Evolutionary conservation across 2,888 invertebrate species (phyloP).

Genomic region (Lithodes maja): DNA sequence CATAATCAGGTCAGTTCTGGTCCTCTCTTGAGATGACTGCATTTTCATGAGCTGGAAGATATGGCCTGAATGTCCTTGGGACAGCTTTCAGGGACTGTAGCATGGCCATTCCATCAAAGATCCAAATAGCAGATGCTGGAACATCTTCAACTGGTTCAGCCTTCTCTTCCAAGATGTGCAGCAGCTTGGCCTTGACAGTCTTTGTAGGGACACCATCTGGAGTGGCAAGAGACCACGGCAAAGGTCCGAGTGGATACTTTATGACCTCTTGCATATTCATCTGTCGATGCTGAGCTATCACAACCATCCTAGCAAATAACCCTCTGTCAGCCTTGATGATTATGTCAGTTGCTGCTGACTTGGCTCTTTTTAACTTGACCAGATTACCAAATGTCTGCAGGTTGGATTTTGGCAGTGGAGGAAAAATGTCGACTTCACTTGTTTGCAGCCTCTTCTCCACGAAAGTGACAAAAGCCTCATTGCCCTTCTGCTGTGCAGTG

Average conservation of each 20-base stretch:
- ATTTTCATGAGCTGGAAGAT: not conserved
- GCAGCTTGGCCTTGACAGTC: slow-evolving; percentile 19
- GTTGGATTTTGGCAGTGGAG: slow-evolving; percentile 8
- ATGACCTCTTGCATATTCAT: slow-evolving; percentile 4
- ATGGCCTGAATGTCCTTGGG: not conserved
- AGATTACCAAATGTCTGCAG: not conserved
- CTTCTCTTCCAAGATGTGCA: not conserved
- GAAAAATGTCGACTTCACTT: not conserved
- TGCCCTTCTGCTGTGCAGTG: slow-evolving; percentile 17
- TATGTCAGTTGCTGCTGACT: not conserved
- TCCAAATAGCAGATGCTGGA: not conserved
- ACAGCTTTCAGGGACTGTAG: not conserved
- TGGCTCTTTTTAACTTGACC: not conserved
- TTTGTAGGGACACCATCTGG: not conserved
- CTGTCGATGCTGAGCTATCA: not conserved
- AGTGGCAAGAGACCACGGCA: not conserved
- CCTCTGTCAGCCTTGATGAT: not conserved
- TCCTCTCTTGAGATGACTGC: not conserved
- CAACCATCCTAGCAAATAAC: not conserved
- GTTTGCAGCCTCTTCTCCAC: slow-evolving; percentile 23
- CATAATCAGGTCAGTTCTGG: slow-evolving; percentile 19
- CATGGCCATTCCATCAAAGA: not conserved
- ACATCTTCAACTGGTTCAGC: not conserved
- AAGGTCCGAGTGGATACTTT: slow-evolving; percentile 12
- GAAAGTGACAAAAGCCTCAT: slow-evolving; percentile 6